Conservation (phyloP, 2,888 invertebrate genomes). For the Microchrysa polita region DNA sequence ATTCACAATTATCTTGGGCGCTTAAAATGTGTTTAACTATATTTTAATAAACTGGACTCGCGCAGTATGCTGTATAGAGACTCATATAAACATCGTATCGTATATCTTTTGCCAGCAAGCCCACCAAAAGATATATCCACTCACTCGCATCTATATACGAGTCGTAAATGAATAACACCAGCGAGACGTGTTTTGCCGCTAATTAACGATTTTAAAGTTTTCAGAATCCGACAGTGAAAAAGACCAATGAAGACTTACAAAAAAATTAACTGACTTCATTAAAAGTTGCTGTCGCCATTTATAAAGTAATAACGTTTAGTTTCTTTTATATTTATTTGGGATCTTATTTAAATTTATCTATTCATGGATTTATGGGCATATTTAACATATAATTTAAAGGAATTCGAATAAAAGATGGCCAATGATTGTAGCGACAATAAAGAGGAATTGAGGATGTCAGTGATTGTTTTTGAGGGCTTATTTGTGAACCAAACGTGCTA, state of each 20-base stretch:
- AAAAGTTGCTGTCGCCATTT: conserved; percentile 44
- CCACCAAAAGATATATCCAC: neutral
- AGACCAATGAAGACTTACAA: conserved; percentile 2
- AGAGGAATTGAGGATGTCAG: too few relatives aligned
- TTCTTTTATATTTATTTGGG: conserved; percentile 26
- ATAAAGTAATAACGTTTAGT: conserved; percentile 35
- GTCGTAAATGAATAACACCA: conserved; percentile 43
- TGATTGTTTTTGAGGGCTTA: too few relatives aligned
- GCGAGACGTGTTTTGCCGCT: conserved; percentile 45
- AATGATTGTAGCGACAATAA: neutral
- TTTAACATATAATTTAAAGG: conserved; percentile 14
- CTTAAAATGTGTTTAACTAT: conserved; percentile 26
- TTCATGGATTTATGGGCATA: conserved; percentile 30
- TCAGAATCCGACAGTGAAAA: conserved; percentile 15
- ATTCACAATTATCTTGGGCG: conserved; percentile 37
- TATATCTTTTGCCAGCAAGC: conserved; percentile 10
- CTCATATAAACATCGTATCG: too few relatives aligned
- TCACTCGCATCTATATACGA: conserved; percentile 22
- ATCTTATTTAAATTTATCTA: conserved; percentile 28
- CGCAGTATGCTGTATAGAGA: neutral
- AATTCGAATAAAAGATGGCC: conserved; percentile 23
- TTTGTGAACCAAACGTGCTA: too few relatives aligned
- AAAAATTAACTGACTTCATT: conserved; percentile 42
- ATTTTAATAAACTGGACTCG: conserved; percentile 40
- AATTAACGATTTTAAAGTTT: conserved; percentile 41